These are phyloP conservation scores for Philypnodon macrostomus DNA, from an alignment of 2,797 vertebrate species.

Conservation along the genomic window DNA sequence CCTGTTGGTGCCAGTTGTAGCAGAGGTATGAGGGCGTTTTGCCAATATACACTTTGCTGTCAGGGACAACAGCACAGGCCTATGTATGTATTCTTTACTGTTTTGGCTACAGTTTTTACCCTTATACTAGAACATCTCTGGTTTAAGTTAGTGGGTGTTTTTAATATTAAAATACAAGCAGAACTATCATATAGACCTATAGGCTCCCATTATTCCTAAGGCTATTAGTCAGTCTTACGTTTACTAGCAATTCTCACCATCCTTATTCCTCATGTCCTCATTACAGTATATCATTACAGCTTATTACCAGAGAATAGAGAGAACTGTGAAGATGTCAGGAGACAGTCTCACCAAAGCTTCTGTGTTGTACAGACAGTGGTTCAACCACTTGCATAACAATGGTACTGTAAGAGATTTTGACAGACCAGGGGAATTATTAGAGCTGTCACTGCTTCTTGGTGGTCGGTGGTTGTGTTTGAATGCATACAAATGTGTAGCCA, in stretches of 20 bases:
- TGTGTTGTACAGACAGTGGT: constrained; percentile 11
- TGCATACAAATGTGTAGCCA: constrained; percentile 8
- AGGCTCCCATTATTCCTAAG: constrained; percentile 3
- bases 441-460: constrained; percentile 16
- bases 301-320: constrained; percentile 28
- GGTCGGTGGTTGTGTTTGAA: constrained; percentile 16
- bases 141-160: no score
- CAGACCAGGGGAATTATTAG: constrained; percentile 26
- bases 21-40: no score
- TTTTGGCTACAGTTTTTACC: no score
- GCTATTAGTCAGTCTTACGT: constrained; percentile 21
- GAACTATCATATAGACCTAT: no score
- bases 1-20: no score
- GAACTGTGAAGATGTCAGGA: constrained; percentile 20
- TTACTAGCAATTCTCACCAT: constrained; percentile 19
- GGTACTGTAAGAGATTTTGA: constrained; percentile 16
- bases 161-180: no score
- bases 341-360: constrained; percentile 15
- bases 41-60: no score
- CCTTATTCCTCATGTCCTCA: constrained; percentile 5
- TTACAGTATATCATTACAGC: constrained; percentile 39
- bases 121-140: background rate
- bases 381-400: constrained; percentile 8
- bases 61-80: no score
- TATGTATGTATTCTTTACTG: no score